Conservation (phyloP, 2,113 vertebrate species). For the Eudyptes chrysolophus region DNA sequence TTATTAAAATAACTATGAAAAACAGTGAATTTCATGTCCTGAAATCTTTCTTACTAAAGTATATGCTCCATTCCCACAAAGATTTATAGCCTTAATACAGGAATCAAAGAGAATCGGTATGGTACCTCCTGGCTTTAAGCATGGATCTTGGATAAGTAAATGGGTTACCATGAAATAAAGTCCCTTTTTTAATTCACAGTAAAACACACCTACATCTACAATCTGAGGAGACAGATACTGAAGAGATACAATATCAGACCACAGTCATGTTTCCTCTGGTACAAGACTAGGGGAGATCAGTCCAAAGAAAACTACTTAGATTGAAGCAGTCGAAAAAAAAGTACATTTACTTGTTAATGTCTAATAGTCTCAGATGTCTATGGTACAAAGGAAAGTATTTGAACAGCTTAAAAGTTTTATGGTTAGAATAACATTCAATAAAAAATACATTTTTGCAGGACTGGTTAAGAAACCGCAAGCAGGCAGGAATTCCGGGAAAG, state of each 20-base stretch:
- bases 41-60: neutral
- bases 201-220: neutral
- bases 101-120: neutral
- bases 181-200: neutral
- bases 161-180: neutral
- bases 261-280: constrained; percentile 5
- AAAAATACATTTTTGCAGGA: constrained; percentile 60
- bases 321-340: constrained; percentile 3
- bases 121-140: neutral
- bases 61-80: neutral
- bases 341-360: constrained; percentile 61
- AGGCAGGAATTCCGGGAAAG: constrained; percentile 64
- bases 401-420: constrained; percentile 72
- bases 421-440: constrained; percentile 67
- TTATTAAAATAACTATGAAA: neutral
- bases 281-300: neutral
- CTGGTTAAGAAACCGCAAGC: constrained; percentile 45
- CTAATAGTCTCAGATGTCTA: constrained; percentile 63
- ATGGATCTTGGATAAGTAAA: neutral
- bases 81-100: neutral
- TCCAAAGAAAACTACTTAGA: constrained; percentile 64
- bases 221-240: neutral
- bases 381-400: constrained; percentile 68
- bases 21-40: neutral
- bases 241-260: neutral